Percentiles rank a stretch among this genome's conserved stretches.
phyloP scores from a whole-genome alignment of 2,797 vertebrate species.

The Arremon aurantiirostris region DNA sequence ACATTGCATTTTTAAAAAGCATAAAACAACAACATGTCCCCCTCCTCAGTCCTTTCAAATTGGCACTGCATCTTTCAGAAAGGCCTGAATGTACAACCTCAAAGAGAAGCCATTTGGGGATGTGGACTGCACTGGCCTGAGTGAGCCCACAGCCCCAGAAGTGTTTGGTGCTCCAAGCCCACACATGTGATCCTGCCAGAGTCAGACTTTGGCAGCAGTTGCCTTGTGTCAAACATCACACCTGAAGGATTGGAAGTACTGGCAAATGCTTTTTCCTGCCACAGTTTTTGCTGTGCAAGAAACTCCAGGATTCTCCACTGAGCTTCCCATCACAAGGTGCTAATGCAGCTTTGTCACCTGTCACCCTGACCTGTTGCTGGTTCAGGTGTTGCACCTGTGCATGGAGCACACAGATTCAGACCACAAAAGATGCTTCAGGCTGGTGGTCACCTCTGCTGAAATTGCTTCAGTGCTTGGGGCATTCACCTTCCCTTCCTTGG shows the following conservation, averaged over 20 bases:
- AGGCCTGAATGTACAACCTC: neutral
- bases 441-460: neutral
- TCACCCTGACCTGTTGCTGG: neutral
- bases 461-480: neutral
- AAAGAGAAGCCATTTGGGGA: neutral
- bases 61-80: neutral
- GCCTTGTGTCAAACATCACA: neutral
- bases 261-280: neutral
- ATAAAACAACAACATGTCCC: neutral
- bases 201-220: neutral
- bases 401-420: neutral
- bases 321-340: neutral
- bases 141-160: fast-evolving
- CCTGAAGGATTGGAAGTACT: neutral
- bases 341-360: neutral
- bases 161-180: neutral
- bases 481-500: neutral
- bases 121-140: neutral
- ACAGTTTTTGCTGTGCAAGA: neutral
- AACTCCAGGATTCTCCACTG: neutral
- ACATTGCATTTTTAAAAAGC: neutral
- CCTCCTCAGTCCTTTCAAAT: neutral
- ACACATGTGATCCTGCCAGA: neutral
- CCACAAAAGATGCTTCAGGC: neutral
- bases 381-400: neutral